Conservation (phyloP, 2,113 vertebrate species). For the Coptodon bakossiorum region DNA sequence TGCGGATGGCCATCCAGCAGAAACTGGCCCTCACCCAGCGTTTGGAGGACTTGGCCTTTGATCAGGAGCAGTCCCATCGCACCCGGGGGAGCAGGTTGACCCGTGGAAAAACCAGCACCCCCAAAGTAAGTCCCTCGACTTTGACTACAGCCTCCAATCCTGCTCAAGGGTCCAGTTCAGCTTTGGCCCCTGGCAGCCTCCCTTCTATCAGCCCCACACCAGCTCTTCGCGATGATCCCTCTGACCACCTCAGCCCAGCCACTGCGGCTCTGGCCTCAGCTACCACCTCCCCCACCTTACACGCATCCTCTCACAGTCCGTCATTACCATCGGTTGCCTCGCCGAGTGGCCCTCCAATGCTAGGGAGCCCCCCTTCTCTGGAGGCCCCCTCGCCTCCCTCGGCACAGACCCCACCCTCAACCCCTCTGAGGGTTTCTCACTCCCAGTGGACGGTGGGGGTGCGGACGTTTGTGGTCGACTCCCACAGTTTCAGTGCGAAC, state of each 20-base stretch:
- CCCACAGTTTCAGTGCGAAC: conserved; percentile 53
- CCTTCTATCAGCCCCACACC: conserved; percentile 15
- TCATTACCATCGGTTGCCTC: conserved; percentile 1
- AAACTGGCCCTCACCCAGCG: conserved; percentile 97
- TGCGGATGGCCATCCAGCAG: conserved; percentile 98
- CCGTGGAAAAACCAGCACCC: conserved; percentile 82
- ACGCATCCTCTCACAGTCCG: not conserved
- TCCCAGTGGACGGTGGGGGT: conserved; percentile 67
- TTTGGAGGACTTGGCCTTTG: conserved; percentile 95
- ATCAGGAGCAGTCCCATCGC: conserved; percentile 89
- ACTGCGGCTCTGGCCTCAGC: not conserved
- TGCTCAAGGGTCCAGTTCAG: not conserved
- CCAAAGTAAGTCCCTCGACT: conserved; percentile 88
- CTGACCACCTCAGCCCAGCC: conserved; percentile 7
- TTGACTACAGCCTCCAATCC: not conserved
- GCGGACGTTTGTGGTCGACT: conserved; percentile 62
- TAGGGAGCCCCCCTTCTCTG: conserved; percentile 56
- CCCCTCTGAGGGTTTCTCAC: conserved; percentile 35
- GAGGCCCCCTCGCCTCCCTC: conserved; percentile 45
- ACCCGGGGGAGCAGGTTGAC: conserved; percentile 77
- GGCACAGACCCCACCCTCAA: conserved; percentile 21
- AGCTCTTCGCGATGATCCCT: not conserved
- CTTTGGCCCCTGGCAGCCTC: conserved; percentile 53
- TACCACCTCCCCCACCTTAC: conserved; percentile 13
- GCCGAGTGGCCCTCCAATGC: conserved; percentile 17